These are phyloP conservation scores for Mesorhabditis belari DNA, from an alignment of 2,888 invertebrate genomes.

Conservation along the genomic window DNA sequence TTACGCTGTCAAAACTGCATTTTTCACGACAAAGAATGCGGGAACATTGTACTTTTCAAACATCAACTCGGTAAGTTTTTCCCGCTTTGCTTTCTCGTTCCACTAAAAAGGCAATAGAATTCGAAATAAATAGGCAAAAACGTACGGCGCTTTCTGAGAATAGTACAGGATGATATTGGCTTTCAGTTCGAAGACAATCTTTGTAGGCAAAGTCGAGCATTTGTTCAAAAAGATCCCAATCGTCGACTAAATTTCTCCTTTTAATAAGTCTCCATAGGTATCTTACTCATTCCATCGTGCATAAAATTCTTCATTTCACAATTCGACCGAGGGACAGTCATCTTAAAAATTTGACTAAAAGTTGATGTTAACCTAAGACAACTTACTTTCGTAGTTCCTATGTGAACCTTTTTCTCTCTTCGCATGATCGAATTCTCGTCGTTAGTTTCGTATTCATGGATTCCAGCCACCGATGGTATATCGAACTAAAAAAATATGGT, in stretches of 20 bases:
- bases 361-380: too few relatives aligned
- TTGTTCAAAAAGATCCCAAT: slow-evolving; percentile 97
- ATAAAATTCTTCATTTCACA: slow-evolving; percentile 85
- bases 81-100: slow-evolving; percentile 84
- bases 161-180: slow-evolving; percentile 88
- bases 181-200: slow-evolving; percentile 74
- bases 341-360: slow-evolving; percentile 33
- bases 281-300: slow-evolving; percentile 83
- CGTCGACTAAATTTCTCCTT: slow-evolving; percentile 75
- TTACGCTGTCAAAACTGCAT: slow-evolving; percentile 84
- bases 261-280: neutral
- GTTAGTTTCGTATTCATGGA: slow-evolving; percentile 25
- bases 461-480: slow-evolving; percentile 43
- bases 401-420: slow-evolving; percentile 61
- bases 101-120: slow-evolving; percentile 59
- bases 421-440: slow-evolving; percentile 15
- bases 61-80: slow-evolving; percentile 89
- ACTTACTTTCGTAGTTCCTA: slow-evolving; percentile 87
- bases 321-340: slow-evolving; percentile 79
- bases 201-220: slow-evolving; percentile 86
- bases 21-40: slow-evolving; percentile 93
- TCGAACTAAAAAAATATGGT: slow-evolving; percentile 31
- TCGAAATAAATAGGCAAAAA: slow-evolving; percentile 8
- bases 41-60: slow-evolving; percentile 98
- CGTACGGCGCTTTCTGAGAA: slow-evolving; percentile 85